A percentile compares a stretch with the other conserved stretches of the same genome.
These are phyloP conservation scores for Polypterus senegalus DNA, from an alignment of 2,113 vertebrate genomes.

Conservation along the genomic window DNA sequence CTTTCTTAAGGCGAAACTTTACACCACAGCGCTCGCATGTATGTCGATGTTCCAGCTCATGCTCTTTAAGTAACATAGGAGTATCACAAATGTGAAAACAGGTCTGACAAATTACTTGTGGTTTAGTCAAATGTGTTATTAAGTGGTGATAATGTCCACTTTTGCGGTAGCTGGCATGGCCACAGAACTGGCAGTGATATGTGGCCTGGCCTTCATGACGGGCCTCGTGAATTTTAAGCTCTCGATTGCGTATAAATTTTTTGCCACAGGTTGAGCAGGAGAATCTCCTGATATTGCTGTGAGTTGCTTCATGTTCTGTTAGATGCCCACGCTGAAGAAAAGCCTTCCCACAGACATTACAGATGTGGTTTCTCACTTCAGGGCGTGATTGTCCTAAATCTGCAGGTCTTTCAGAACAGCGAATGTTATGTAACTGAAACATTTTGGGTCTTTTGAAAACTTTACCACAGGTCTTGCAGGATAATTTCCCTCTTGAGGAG, in stretches of 20 bases:
- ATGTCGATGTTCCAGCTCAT: slow-evolving; percentile 4
- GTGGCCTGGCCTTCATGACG: background rate
- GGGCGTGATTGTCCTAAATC: too few relatives aligned
- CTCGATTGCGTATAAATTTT: background rate
- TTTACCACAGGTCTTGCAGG: slow-evolving; percentile 1
- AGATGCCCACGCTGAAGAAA: background rate
- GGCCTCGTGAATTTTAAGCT: slow-evolving; percentile 4
- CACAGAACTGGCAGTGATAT: slow-evolving; percentile 9
- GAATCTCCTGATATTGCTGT: background rate
- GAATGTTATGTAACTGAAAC: background rate
- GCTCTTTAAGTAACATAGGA: background rate
- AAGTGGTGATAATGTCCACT: slow-evolving; percentile 7
- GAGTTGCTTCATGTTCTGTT: background rate
- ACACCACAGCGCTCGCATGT: background rate
- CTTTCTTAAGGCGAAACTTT: slow-evolving; percentile 9
- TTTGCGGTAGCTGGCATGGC: slow-evolving; percentile 5
- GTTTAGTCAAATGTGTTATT: background rate
- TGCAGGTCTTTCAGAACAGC: too few relatives aligned
- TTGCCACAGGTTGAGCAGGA: background rate
- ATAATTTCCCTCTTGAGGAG: background rate
- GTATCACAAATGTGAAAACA: slow-evolving; percentile 1
- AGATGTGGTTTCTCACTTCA: background rate
- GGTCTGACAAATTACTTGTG: slow-evolving; percentile 1
- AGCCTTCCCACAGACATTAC: background rate
- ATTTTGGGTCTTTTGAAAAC: background rate